A percentile compares a stretch with the other conserved stretches of the same genome.
Conservation (phyloP, 2,113 vertebrate genomes). For the Meleagris gallopavo region DNA sequence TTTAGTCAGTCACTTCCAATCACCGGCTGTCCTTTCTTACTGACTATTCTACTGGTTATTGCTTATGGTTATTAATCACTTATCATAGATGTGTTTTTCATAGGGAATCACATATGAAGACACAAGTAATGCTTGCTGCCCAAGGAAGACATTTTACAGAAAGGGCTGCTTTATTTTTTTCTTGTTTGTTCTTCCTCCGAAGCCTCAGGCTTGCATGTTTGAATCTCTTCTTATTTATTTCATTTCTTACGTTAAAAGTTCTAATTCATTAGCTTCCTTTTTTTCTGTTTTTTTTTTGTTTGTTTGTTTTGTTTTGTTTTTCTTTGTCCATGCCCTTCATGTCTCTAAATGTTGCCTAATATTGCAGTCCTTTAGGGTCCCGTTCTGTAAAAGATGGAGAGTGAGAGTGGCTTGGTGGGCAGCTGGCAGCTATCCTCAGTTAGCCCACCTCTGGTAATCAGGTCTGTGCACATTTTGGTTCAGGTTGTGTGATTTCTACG, state of each 20-base stretch:
- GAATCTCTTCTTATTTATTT: conserved; percentile 13
- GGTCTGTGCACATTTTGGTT: background rate
- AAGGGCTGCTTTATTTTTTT: background rate
- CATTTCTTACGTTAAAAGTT: background rate
- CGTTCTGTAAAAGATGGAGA: background rate
- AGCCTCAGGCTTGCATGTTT: conserved; percentile 5
- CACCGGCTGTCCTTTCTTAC: background rate
- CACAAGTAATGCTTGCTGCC: background rate
- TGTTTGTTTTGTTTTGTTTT: background rate
- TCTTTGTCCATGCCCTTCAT: background rate
- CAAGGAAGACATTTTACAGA: background rate
- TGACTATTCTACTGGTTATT: background rate
- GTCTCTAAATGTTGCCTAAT: background rate
- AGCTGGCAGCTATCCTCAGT: background rate
- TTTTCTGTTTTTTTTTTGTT: background rate
- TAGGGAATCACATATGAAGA: background rate
- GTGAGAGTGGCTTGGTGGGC: background rate
- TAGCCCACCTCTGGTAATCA: background rate
- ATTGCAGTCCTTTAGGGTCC: background rate
- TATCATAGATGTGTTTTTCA: background rate
- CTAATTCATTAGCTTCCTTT: background rate
- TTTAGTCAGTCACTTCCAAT: background rate
- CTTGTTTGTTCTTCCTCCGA: background rate
- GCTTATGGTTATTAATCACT: background rate
- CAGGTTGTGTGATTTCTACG: background rate